These are phyloP conservation scores for Lophius piscatorius DNA, from an alignment of 2,113 vertebrate species.

Conservation along the genomic window DNA sequence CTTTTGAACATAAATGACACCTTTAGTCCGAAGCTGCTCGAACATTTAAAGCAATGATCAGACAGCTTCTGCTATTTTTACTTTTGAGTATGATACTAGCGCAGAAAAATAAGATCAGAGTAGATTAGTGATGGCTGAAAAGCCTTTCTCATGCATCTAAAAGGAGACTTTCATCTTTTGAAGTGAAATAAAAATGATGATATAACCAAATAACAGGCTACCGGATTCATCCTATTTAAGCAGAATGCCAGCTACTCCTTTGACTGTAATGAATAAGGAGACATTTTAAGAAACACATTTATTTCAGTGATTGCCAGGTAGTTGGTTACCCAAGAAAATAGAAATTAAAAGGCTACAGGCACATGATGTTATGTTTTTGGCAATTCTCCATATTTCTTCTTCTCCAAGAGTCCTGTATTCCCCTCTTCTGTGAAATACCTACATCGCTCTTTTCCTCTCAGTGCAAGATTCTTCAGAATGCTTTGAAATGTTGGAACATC, in stretches of 20 bases:
- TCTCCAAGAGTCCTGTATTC: not conserved
- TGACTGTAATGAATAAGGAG: conserved; percentile 25
- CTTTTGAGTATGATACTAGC: conserved; percentile 44
- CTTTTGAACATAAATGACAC: conserved; percentile 62
- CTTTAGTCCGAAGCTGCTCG: conserved; percentile 59
- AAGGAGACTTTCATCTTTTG: conserved; percentile 51
- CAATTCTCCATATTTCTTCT: not conserved
- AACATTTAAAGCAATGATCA: conserved; percentile 58
- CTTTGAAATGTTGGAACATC: conserved; percentile 25
- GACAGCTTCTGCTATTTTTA: conserved; percentile 70
- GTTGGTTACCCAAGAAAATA: conserved; percentile 26
- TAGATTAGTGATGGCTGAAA: conserved; percentile 54
- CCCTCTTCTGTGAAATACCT: not conserved
- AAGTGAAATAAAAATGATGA: conserved; percentile 34
- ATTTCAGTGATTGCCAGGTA: conserved; percentile 48
- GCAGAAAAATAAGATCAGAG: conserved; percentile 60
- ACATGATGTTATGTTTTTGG: not conserved
- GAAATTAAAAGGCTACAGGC: conserved; percentile 5
- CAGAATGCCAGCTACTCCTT: conserved; percentile 28
- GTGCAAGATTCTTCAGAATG: conserved; percentile 17
- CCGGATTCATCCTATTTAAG: conserved; percentile 30
- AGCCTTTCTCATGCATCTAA: conserved; percentile 54
- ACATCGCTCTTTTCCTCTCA: not conserved
- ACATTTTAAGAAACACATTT: conserved; percentile 59
- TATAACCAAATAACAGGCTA: conserved; percentile 31